Evolutionary conservation across 1,140 invertebrate genomes (phyloP).

Genomic region (Apocrypta bakeri): DNA sequence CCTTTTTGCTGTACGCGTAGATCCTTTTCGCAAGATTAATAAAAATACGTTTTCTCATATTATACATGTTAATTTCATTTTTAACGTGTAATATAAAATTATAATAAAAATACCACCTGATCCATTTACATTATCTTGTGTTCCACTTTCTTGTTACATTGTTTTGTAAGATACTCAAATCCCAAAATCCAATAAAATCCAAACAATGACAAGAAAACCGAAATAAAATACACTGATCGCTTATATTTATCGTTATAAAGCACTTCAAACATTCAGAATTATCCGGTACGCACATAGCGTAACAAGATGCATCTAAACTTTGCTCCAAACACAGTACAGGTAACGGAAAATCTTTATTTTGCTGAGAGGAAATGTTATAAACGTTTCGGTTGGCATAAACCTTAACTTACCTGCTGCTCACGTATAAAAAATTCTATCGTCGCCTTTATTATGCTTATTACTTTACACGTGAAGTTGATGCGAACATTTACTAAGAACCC

Average conservation of each 20-base stretch:
- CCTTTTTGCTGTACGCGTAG: background rate
- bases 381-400: constrained; percentile 46
- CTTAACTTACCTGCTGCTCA: constrained; percentile 49
- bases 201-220: too few species aligned
- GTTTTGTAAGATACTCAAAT: too few species aligned
- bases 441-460: constrained; percentile 17
- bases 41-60: background rate
- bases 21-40: background rate
- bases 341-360: constrained; percentile 8
- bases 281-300: background rate
- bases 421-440: background rate
- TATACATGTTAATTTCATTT: too few species aligned
- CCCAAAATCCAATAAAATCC: too few species aligned
- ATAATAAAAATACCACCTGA: too few species aligned
- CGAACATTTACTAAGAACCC: background rate
- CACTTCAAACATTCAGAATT: background rate
- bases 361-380: constrained; percentile 30
- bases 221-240: too few species aligned
- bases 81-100: too few species aligned
- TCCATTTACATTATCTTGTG: too few species aligned
- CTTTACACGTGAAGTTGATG: background rate
- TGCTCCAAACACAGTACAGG: background rate
- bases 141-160: too few species aligned
- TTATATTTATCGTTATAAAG: too few species aligned
- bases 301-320: constrained; percentile 29